A percentile compares a stretch with the other conserved stretches of the same genome.
Evolutionary conservation across 2,888 invertebrate genomes (phyloP).

Genomic region (Antheraea yamamai): DNA sequence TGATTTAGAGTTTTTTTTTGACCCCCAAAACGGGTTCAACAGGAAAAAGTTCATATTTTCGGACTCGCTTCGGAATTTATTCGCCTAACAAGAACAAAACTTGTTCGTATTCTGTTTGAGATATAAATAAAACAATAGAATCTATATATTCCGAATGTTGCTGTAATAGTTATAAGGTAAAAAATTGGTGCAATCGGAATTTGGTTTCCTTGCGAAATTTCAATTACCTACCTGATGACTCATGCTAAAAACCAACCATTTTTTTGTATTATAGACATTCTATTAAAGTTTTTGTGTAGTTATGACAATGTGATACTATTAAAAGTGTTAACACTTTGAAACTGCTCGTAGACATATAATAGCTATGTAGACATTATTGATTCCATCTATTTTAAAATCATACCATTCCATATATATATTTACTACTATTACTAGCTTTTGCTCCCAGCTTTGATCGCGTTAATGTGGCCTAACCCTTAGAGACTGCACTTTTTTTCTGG

Average conservation of each 20-base stretch:
- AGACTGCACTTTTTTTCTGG: too few relatives aligned
- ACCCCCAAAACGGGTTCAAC: constrained; percentile 43
- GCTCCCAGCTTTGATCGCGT: too few relatives aligned
- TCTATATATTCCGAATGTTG: background rate
- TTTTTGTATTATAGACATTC: background rate
- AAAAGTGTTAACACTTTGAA: background rate
- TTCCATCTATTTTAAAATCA: background rate
- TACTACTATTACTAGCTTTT: too few relatives aligned
- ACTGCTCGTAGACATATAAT: background rate
- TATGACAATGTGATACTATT: background rate
- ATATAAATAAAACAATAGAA: background rate
- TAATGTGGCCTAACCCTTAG: too few relatives aligned
- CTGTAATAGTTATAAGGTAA: background rate
- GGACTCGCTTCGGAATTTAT: constrained; percentile 11
- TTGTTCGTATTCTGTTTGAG: background rate
- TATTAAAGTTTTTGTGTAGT: background rate
- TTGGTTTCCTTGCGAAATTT: background rate
- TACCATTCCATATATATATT: background rate
- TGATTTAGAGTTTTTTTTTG: constrained; percentile 56
- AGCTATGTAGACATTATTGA: background rate
- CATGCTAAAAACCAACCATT: background rate
- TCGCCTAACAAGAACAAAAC: constrained; percentile 12
- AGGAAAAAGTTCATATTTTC: constrained; percentile 23
- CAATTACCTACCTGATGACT: background rate
- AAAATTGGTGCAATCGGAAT: constrained; percentile 3